Percentiles rank a stretch among this genome's conserved stretches.
These are phyloP conservation scores for Fregata magnificens DNA, from an alignment of 2,113 vertebrate species.

Conservation along the genomic window DNA sequence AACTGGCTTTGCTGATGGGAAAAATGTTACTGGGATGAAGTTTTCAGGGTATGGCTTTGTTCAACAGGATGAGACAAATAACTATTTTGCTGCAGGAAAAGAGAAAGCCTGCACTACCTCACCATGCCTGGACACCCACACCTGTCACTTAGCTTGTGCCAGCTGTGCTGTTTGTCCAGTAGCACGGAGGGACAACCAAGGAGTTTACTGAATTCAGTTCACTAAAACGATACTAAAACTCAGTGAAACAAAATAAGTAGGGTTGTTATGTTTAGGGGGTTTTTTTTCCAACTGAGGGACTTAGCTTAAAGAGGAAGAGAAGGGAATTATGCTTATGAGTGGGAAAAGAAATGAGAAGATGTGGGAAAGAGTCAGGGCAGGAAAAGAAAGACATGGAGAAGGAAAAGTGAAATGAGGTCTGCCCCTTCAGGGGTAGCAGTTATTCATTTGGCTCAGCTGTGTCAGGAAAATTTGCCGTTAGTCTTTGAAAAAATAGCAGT, in stretches of 20 bases:
- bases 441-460: background rate
- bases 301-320: background rate
- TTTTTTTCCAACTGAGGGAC: background rate
- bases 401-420: background rate
- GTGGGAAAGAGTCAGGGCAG: background rate
- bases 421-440: background rate
- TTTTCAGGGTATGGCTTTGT: background rate
- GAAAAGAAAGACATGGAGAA: background rate
- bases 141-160: background rate
- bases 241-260: background rate
- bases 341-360: background rate
- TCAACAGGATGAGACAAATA: background rate
- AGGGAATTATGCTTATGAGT: background rate
- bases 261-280: no score
- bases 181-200: background rate
- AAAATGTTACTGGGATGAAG: background rate
- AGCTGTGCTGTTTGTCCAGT: background rate
- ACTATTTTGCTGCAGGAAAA: background rate
- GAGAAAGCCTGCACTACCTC: background rate
- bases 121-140: fast-evolving
- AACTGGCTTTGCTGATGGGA: background rate
- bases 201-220: background rate
- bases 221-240: background rate
- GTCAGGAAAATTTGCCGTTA: background rate
- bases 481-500: background rate